A percentile compares a stretch with the other conserved stretches of the same genome.
Conservation (phyloP, 2,888 invertebrate species). For the Cosmorhoe ocellata region DNA sequence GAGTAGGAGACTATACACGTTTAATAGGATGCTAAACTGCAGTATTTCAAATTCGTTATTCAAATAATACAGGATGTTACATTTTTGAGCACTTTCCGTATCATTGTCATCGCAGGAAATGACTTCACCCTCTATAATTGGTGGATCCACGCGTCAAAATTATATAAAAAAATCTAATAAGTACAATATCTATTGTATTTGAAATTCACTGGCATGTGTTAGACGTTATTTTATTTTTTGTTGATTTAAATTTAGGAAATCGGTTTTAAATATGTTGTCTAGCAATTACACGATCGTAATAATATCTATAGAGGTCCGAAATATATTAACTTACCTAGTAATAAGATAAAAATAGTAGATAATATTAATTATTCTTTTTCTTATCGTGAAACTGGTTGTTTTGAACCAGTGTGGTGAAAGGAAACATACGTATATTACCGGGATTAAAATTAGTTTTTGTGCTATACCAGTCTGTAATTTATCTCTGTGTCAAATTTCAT, state of each 20-base stretch:
- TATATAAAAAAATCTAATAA: constrained; percentile 45
- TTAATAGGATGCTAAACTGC: too few species aligned
- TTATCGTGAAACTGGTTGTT: too few species aligned
- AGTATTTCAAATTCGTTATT: constrained; percentile 21
- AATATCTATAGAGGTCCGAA: too few species aligned
- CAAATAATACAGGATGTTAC: constrained; percentile 44
- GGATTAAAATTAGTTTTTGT: too few species aligned
- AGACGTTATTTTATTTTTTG: constrained; percentile 26
- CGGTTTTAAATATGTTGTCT: constrained; percentile 10
- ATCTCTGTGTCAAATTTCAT: too few species aligned
- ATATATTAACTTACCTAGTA: too few species aligned
- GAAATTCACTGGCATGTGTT: constrained; percentile 45
- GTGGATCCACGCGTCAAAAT: constrained; percentile 60
- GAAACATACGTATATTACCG: too few species aligned
- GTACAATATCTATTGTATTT: constrained; percentile 35
- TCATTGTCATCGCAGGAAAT: constrained; percentile 76
- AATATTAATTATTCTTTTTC: too few species aligned
- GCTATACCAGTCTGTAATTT: too few species aligned
- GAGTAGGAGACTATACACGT: too few species aligned
- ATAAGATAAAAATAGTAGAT: too few species aligned
- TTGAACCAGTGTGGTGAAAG: too few species aligned
- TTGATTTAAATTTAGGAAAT: constrained; percentile 10
- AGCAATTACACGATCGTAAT: not conserved
- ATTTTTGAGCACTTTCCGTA: constrained; percentile 49
- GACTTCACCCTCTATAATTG: constrained; percentile 68